Conservation (phyloP, 2,888 invertebrate genomes). For the Agrotis puta region DNA sequence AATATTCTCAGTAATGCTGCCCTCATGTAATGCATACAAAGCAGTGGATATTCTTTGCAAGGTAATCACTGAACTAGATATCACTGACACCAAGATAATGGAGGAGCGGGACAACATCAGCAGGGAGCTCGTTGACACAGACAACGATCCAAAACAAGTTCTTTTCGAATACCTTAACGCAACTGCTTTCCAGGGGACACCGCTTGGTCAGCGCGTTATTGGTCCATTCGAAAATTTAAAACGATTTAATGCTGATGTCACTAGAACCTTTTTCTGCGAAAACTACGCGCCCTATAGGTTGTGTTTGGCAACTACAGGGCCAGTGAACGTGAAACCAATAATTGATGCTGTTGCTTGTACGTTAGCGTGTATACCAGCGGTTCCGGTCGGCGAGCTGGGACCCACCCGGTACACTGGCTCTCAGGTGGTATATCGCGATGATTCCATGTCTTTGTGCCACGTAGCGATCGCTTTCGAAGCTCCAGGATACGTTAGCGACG, state of each 20-base stretch:
- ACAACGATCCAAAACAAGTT: constrained; percentile 78
- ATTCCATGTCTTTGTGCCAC: constrained; percentile 84
- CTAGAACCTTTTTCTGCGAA: constrained; percentile 71
- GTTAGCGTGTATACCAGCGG: constrained; percentile 86
- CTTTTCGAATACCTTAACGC: constrained; percentile 87
- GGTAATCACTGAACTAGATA: constrained; percentile 71
- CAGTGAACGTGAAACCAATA: constrained; percentile 92
- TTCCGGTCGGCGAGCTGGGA: constrained; percentile 52
- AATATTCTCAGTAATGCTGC: constrained; percentile 72
- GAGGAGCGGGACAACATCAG: constrained; percentile 74
- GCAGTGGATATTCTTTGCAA: constrained; percentile 70
- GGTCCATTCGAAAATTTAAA: constrained; percentile 93
- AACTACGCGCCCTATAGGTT: constrained; percentile 90
- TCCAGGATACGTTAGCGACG: constrained; percentile 77
- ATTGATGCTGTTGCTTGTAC: constrained; percentile 91
- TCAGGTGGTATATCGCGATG: constrained; percentile 75
- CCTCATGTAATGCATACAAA: constrained; percentile 50
- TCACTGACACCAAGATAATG: constrained; percentile 72
- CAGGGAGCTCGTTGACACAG: constrained; percentile 78
- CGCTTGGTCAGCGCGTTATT: constrained; percentile 80
- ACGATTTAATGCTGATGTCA: constrained; percentile 84
- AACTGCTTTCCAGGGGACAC: constrained; percentile 88
- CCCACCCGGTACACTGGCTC: constrained; percentile 73
- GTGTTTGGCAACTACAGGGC: constrained; percentile 93
- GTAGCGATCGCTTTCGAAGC: constrained; percentile 87